phyloP scores from a whole-genome alignment of 1,140 invertebrate genomes.

The Drosophila busckii region DNA sequence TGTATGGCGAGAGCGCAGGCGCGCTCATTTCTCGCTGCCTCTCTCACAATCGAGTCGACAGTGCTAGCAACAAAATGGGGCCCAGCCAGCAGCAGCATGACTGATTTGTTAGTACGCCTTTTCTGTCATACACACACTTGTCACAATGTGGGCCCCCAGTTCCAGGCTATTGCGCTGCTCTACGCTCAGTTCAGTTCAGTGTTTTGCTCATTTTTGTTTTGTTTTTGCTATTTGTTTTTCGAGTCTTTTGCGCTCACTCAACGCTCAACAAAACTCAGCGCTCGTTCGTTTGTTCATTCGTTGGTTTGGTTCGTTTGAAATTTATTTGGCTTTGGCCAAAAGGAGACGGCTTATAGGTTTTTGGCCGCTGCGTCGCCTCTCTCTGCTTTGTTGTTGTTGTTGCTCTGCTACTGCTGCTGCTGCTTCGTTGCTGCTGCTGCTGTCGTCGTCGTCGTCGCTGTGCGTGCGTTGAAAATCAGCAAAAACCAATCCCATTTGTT shows the following conservation, averaged over 20 bases:
- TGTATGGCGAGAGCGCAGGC: slow-evolving; percentile 51
- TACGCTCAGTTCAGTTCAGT: too few relatives aligned
- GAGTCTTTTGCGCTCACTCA: too few relatives aligned
- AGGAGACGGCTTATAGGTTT: slow-evolving; percentile 78
- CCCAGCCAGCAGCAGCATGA: slow-evolving; percentile 62
- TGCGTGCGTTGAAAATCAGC: slow-evolving; percentile 77
- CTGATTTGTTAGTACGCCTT: slow-evolving; percentile 78
- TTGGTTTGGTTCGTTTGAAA: slow-evolving; percentile 78
- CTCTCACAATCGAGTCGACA: too few relatives aligned
- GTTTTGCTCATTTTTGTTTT: slow-evolving; percentile 16
- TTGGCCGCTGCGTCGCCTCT: slow-evolving; percentile 43
- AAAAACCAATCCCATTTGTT: slow-evolving; percentile 79
- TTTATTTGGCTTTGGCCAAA: slow-evolving; percentile 79
- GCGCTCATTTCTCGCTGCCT: slow-evolving; percentile 51
- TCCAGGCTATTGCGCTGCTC: slow-evolving; percentile 25
- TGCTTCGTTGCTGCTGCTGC: slow-evolving; percentile 5
- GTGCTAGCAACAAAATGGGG: slow-evolving; percentile 40
- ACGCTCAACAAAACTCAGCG: slow-evolving; percentile 47
- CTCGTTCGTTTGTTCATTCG: too few relatives aligned
- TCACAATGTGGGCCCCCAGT: slow-evolving; percentile 39
- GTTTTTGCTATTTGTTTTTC: slow-evolving; percentile 45
- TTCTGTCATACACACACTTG: slow-evolving; percentile 77
- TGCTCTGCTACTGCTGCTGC: slow-evolving; percentile 15
- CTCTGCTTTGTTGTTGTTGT: slow-evolving; percentile 3
- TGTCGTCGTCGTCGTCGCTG: slow-evolving; percentile 26